phyloP scores from a whole-genome alignment of 2,797 vertebrate species.

The Peromyscus attwateri region DNA sequence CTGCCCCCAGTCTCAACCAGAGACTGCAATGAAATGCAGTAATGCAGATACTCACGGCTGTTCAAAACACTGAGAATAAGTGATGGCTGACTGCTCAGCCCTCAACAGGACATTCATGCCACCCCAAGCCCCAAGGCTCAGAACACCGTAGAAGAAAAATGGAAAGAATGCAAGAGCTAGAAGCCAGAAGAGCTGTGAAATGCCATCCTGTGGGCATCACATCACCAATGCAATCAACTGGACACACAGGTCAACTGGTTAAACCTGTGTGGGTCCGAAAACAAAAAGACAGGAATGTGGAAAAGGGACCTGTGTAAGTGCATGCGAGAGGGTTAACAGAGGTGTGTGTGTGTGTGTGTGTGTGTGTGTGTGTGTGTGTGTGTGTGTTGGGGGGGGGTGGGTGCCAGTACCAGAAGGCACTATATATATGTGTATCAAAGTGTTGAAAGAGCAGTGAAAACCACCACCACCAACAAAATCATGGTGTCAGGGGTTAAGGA shows the following conservation, averaged over 20 bases:
- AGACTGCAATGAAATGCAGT: not conserved
- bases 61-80: not conserved
- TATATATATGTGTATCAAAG: not conserved
- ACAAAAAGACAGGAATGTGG: not conserved
- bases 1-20: not conserved
- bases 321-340: not conserved
- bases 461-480: not conserved
- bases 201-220: not conserved
- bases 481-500: not conserved
- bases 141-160: too few relatives aligned
- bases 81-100: too few relatives aligned
- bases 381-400: not conserved
- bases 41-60: rapidly evolving
- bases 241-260: not conserved
- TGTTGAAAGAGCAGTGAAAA: not conserved
- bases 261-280: not conserved
- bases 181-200: too few relatives aligned
- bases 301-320: not conserved
- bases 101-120: not conserved
- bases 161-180: not conserved
- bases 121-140: too few relatives aligned
- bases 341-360: not conserved
- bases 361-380: too few relatives aligned
- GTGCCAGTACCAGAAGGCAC: not conserved
- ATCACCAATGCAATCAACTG: not conserved